Evolutionary conservation across 2,797 vertebrate species (phyloP).

Genomic region (Sebastes steindachneri): DNA sequence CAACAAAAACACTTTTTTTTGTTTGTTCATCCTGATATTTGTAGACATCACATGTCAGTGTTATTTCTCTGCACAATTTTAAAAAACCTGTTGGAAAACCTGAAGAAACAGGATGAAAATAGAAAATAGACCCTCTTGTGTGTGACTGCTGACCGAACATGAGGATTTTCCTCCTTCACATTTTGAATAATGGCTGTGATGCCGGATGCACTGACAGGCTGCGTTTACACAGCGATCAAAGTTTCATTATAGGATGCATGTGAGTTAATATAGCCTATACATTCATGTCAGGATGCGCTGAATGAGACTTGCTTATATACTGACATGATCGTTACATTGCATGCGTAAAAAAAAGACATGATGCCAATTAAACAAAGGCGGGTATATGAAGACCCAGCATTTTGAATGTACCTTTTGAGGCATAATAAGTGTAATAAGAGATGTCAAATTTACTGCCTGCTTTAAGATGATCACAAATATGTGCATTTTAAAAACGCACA

Average conservation of each 20-base stretch:
- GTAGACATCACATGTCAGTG: neutral
- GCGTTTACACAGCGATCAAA: conserved; percentile 45
- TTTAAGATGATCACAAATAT: neutral
- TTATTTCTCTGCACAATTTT: neutral
- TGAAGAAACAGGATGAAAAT: neutral
- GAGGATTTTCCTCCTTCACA: conserved; percentile 24
- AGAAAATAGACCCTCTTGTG: neutral
- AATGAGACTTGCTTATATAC: neutral
- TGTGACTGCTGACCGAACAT: neutral
- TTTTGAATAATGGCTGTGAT: neutral
- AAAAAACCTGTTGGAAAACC: neutral
- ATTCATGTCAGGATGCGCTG: conserved; percentile 5
- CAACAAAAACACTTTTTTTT: neutral
- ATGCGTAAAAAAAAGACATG: neutral
- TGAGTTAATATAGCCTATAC: neutral
- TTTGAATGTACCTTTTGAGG: neutral
- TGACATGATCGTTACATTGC: neutral
- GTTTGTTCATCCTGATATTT: neutral
- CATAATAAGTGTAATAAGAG: neutral
- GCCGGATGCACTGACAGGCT: conserved; percentile 3
- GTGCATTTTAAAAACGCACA: too few species aligned
- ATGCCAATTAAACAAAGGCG: neutral
- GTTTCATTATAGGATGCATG: conserved; percentile 19
- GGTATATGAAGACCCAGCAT: neutral
- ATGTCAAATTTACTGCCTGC: neutral